phyloP scores from a whole-genome alignment of 2,888 invertebrate genomes.

The Xylota sylvarum region DNA sequence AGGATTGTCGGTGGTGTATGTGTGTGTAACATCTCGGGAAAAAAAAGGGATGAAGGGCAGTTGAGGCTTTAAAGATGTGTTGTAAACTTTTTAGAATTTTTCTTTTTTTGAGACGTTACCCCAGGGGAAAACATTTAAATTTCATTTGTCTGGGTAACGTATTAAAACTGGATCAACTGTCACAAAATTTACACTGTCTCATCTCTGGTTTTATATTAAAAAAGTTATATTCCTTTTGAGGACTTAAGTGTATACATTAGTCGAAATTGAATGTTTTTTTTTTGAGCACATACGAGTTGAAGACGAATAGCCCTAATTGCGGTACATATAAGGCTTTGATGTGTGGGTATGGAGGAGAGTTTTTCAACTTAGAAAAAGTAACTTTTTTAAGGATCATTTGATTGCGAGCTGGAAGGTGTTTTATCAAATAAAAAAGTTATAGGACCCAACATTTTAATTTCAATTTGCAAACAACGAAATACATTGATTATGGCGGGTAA shows the following conservation, averaged over 20 bases:
- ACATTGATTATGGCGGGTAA: too few species aligned
- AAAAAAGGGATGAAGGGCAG: too few species aligned
- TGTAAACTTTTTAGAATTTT: neutral
- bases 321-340: neutral
- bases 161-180: constrained; percentile 1
- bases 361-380: neutral
- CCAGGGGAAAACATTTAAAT: neutral
- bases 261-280: neutral
- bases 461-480: neutral
- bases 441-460: neutral
- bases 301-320: neutral
- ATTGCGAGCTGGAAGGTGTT: neutral
- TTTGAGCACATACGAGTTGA: neutral
- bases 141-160: neutral
- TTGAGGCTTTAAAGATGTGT: neutral
- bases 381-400: neutral
- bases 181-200: neutral
- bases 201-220: neutral
- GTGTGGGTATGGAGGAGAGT: neutral
- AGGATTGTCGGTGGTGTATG: neutral
- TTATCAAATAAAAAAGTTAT: neutral
- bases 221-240: neutral
- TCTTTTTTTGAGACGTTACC: neutral
- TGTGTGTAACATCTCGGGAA: neutral
- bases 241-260: neutral